Percentiles rank a stretch among this genome's conserved stretches.
Conservation (phyloP, 2,113 vertebrate species). For the Diphyllodes magnificus region DNA sequence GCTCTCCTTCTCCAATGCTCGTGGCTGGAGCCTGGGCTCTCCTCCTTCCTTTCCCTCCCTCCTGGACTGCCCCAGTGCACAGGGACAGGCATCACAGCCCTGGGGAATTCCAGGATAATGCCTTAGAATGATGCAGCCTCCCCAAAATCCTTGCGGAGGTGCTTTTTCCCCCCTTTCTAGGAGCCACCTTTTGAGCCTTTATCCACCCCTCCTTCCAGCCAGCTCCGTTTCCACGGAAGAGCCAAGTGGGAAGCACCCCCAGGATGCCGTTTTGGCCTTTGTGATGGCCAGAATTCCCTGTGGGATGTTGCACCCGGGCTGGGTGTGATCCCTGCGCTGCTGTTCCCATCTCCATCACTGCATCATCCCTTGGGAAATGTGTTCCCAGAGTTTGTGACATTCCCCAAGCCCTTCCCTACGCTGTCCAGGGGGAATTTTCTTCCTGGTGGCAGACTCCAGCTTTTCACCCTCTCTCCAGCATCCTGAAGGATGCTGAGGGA, state of each 20-base stretch:
- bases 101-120: background rate
- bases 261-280: background rate
- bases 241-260: background rate
- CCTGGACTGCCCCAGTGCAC: accelerated
- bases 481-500: background rate
- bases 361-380: background rate
- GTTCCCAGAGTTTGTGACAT: background rate
- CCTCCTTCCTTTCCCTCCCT: background rate
- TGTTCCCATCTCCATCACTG: background rate
- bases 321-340: accelerated
- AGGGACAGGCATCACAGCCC: background rate
- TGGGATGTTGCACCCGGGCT: accelerated
- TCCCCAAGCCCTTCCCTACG: accelerated
- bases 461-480: background rate
- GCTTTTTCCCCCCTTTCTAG: background rate
- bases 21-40: accelerated
- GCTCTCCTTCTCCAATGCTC: background rate
- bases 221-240: accelerated
- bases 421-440: background rate
- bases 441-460: background rate
- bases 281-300: background rate
- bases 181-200: background rate
- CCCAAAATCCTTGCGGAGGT: accelerated
- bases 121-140: accelerated
- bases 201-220: background rate